Percentiles rank a stretch among this genome's conserved stretches.
Conservation (phyloP, 2,113 vertebrate genomes). For the Struthio camelus region DNA sequence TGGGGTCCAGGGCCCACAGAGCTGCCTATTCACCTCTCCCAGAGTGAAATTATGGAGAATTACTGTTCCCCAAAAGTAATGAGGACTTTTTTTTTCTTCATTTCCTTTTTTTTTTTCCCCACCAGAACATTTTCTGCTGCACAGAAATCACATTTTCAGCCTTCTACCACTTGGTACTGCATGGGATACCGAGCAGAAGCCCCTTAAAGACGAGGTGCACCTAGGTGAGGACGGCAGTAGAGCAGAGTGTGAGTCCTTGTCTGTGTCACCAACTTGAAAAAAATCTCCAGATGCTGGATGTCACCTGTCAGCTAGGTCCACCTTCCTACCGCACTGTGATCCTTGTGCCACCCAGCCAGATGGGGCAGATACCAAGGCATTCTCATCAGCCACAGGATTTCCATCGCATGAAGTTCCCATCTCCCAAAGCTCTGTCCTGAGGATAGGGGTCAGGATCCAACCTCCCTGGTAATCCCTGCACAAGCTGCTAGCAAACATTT, state of each 20-base stretch:
- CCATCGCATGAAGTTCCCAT: neutral
- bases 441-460: neutral
- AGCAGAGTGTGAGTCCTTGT: neutral
- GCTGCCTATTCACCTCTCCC: neutral
- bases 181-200: neutral
- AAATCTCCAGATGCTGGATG: neutral
- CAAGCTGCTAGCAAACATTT: neutral
- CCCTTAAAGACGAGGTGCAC: neutral
- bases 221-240: neutral
- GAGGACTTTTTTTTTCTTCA: neutral
- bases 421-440: neutral
- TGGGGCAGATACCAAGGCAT: neutral
- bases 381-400: neutral
- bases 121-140: neutral
- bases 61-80: fast-evolving
- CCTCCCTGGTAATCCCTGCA: neutral
- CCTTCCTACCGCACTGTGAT: neutral
- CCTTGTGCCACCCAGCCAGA: neutral
- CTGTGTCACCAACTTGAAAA: neutral
- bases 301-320: neutral
- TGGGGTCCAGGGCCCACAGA: neutral
- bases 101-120: neutral
- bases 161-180: neutral
- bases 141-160: neutral
- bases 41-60: neutral